Percentiles rank a stretch among this genome's conserved stretches.
Evolutionary conservation across 2,113 vertebrate genomes (phyloP).

Genomic region (Azemiops feae): DNA sequence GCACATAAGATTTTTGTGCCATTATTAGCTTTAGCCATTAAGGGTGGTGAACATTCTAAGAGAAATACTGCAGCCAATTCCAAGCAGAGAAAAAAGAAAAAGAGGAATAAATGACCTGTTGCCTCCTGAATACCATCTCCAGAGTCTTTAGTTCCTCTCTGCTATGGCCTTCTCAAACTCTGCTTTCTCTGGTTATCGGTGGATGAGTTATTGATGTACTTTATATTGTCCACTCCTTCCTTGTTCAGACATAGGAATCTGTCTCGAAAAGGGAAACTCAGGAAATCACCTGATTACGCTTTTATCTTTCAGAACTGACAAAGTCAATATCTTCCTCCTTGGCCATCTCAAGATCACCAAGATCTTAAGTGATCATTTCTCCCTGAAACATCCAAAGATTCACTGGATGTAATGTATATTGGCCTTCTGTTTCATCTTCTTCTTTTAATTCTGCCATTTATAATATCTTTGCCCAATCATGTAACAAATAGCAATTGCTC

Average conservation of each 20-base stretch:
- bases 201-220: background rate
- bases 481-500: background rate
- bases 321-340: background rate
- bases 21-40: background rate
- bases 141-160: background rate
- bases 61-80: background rate
- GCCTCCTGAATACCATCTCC: background rate
- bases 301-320: background rate
- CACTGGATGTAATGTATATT: background rate
- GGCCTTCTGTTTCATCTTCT: background rate
- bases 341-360: background rate
- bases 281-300: background rate
- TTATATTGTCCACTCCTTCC: background rate
- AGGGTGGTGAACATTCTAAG: background rate
- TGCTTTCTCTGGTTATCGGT: background rate
- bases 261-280: background rate
- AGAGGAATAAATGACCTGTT: background rate
- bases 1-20: background rate
- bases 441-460: background rate
- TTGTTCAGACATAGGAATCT: background rate
- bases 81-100: background rate
- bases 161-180: background rate
- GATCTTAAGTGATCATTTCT: background rate
- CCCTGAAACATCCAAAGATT: background rate
- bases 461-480: background rate